phyloP scores from a whole-genome alignment of 1,140 invertebrate species.

The Aphaenogaster rudis region DNA sequence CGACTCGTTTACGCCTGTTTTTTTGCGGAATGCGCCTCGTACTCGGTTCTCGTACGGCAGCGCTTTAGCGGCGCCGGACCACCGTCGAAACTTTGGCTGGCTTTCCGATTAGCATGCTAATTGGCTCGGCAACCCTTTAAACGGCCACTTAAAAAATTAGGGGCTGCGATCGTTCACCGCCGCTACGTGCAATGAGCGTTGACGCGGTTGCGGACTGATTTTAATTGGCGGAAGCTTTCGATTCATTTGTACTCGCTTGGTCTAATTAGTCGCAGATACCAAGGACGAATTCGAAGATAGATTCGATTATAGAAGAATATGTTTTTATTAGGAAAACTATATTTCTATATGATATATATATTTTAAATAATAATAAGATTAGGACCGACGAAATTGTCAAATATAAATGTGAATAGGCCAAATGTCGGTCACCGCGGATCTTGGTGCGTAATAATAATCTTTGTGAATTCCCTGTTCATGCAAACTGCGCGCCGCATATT shows the following conservation, averaged over 20 bases:
- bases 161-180: conserved; percentile 37
- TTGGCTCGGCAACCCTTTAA: conserved; percentile 77
- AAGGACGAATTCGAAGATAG: too few species aligned
- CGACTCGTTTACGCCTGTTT: conserved; percentile 61
- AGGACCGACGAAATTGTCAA: too few species aligned
- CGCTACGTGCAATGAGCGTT: conserved; percentile 63
- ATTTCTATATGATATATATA: not conserved
- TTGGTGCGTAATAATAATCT: too few species aligned
- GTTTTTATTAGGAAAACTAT: not conserved
- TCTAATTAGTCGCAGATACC: conserved; percentile 2
- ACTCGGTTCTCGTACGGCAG: conserved; percentile 10
- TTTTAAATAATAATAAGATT: too few species aligned
- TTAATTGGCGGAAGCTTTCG: conserved; percentile 33
- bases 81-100: conserved; percentile 63
- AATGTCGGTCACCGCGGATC: too few species aligned
- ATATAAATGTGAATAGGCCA: too few species aligned
- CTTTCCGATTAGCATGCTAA: conserved; percentile 72
- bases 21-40: conserved; percentile 54
- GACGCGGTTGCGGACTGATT: conserved; percentile 58
- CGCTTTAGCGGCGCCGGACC: conserved; percentile 2
- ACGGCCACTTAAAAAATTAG: conserved; percentile 76
- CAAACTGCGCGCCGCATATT: too few species aligned
- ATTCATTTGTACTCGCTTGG: conserved; percentile 20
- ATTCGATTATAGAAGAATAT: not conserved
- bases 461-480: too few species aligned